A percentile compares a stretch with the other conserved stretches of the same genome.
Conservation (phyloP, 2,113 vertebrate species). For the Zapornia atra region DNA sequence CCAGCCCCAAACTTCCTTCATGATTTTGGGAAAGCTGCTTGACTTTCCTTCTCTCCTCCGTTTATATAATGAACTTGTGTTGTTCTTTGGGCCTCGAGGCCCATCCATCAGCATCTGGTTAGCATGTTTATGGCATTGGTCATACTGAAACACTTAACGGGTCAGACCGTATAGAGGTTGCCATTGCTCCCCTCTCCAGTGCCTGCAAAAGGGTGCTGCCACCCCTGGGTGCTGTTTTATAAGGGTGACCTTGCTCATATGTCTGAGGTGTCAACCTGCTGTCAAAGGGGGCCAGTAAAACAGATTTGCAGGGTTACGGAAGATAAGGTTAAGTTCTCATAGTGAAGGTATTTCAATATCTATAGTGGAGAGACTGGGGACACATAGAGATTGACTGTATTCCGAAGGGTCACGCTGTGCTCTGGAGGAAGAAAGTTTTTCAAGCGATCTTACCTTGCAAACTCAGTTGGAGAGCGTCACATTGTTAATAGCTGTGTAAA, state of each 20-base stretch:
- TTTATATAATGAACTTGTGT: slow-evolving; percentile 42
- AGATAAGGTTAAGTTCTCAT: background rate
- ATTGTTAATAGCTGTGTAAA: background rate
- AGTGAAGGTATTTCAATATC: background rate
- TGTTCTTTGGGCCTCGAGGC: slow-evolving; percentile 50
- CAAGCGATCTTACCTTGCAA: background rate
- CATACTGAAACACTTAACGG: slow-evolving; percentile 12
- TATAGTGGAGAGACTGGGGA: background rate
- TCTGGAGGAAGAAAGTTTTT: background rate
- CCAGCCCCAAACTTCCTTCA: slow-evolving; percentile 43
- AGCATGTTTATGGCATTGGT: slow-evolving; percentile 38
- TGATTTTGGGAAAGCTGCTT: slow-evolving; percentile 57
- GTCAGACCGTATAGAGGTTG: background rate
- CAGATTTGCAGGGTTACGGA: background rate
- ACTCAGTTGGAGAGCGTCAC: background rate
- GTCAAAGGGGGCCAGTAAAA: background rate
- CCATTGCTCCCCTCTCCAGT: background rate
- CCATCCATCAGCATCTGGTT: slow-evolving; percentile 59
- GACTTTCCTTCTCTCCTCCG: background rate
- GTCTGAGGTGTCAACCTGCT: background rate
- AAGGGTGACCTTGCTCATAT: background rate
- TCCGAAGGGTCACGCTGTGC: background rate
- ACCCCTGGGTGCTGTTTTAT: background rate
- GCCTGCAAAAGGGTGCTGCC: background rate
- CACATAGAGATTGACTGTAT: background rate